Evolutionary conservation across 1,140 invertebrate genomes (phyloP), one percentile per base, ranked within the genome.

Genomic region (Nephotettix cincticeps): DNA sequence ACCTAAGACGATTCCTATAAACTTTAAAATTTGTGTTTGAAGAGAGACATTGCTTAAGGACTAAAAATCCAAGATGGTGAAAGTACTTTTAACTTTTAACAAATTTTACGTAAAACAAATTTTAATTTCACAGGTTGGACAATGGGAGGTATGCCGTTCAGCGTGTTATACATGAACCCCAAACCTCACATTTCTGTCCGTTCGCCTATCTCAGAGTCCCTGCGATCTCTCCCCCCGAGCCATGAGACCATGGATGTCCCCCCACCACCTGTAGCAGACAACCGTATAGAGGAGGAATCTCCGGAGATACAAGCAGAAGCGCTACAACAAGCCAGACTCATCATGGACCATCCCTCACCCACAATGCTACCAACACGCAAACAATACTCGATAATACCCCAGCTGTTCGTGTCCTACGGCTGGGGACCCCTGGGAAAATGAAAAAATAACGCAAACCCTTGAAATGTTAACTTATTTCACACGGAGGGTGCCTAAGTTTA

Each of bases 391-490:
- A 81, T 82, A 28, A 81, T 85, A 74, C 84, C 84, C 0, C 83
- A 84, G 51, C 76, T 84, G 4, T 84, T 84, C 71, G 80, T 82
- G 69, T 84, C 84, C 0, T 84, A 84, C 43, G 83, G 83, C 1
- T 86, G 84, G 74, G 70, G 72, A 0, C 70, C 71, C 1, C 67
- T 74, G 1, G 70, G 70, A n/a, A 72, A 72, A 65, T 70, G 40
- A 72, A 36, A 17, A 17, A 23, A 4, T 51, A 17, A 4, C n/a
- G 47, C 4, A 14, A 40, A 36, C 3, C 28, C 30, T 36, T 54
- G 19, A 54, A 25, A 19, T 54, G 23, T 54, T 25, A 54, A 54
- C 47, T n/a, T 54, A n/a, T 54, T 54, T n/a, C n/a, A 54, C n/a
- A 4, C 3, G 3, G 47, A 54, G n/a, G 47, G 6, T 54, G n/a